Evolutionary conservation across 2,888 invertebrate species (phyloP).

Genomic region (Microplitis deprimator): DNA sequence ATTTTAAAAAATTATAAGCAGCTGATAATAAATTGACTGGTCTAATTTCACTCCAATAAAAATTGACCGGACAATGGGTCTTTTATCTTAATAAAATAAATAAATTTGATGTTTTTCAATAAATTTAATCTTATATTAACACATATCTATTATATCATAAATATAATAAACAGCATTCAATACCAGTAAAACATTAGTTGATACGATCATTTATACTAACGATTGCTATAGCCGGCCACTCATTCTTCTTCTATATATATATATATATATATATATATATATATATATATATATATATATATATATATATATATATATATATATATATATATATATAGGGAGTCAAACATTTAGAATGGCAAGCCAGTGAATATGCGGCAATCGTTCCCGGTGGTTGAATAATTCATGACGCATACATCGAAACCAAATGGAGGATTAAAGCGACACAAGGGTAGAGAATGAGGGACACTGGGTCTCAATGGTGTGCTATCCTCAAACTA

Average conservation of each 20-base stretch:
- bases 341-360: slow-evolving; percentile 55
- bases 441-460: slow-evolving; percentile 48
- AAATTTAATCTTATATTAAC: no score
- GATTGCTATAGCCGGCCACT: not conserved
- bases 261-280: no score
- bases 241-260: not conserved
- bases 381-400: slow-evolving; percentile 53
- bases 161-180: no score
- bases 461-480: slow-evolving; percentile 17
- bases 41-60: no score
- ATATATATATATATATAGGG: slow-evolving; percentile 24
- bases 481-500: slow-evolving; percentile 6
- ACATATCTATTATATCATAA: no score
- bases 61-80: no score
- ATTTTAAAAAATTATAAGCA: no score
- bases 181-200: slow-evolving; percentile 20
- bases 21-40: no score
- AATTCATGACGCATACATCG: slow-evolving; percentile 54
- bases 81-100: no score
- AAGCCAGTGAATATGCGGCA: slow-evolving; percentile 54
- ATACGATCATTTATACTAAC: slow-evolving; percentile 31
- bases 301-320: not conserved
- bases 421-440: slow-evolving; percentile 56
- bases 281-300: slow-evolving; percentile 1
- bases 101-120: no score